Conservation (phyloP, 2,888 invertebrate genomes). For the Caenorhabditis wallacei region DNA sequence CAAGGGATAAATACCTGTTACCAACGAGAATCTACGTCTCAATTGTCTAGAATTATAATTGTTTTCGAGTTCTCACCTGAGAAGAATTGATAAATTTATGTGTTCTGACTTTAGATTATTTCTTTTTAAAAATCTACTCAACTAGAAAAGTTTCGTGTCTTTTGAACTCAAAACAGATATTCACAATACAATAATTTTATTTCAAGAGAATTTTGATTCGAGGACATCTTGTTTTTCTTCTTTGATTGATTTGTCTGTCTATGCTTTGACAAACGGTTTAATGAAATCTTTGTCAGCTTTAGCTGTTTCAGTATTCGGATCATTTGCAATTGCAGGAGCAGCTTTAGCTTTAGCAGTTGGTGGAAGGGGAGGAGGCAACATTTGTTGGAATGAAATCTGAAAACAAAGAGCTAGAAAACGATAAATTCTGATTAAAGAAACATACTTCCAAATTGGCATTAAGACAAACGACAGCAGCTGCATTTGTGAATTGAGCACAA, state of each 20-base stretch:
- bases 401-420: not conserved
- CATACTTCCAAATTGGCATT: constrained; percentile 74
- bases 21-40: not conserved
- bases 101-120: too few species aligned
- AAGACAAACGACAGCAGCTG: constrained; percentile 79
- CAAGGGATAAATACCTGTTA: not conserved
- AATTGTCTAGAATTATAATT: not conserved
- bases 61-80: not conserved
- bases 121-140: too few species aligned
- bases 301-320: constrained; percentile 48
- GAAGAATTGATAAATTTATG: too few species aligned
- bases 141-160: too few species aligned
- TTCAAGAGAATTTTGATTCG: not conserved
- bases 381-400: constrained; percentile 58
- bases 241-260: not conserved
- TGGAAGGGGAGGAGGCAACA: constrained; percentile 51
- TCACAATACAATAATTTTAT: too few species aligned
- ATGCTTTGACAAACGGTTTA: constrained; percentile 53
- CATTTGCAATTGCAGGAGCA: constrained; percentile 59
- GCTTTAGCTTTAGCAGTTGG: constrained; percentile 51
- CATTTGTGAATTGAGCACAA: constrained; percentile 77
- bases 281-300: constrained; percentile 67
- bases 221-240: not conserved
- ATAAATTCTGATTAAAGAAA: not conserved
- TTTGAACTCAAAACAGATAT: too few species aligned